Percentiles rank a stretch among this genome's conserved stretches.
phyloP scores from a whole-genome alignment of 2,888 invertebrate genomes.

The Onthophagus sagittarius region DNA sequence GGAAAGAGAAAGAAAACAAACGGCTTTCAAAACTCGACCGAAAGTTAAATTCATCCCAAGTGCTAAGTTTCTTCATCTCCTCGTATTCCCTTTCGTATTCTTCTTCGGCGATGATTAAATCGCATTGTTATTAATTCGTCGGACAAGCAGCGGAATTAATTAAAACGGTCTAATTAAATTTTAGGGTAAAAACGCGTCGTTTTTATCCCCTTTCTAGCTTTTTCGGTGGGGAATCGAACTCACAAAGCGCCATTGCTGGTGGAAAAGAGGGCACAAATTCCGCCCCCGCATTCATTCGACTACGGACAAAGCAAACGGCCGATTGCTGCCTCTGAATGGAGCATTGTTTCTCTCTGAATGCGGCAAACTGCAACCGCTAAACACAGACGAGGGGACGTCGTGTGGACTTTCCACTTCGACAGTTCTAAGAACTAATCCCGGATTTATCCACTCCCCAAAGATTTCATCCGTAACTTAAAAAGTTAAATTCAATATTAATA shows the following conservation, averaged over 20 bases:
- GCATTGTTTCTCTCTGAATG: background rate
- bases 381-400: background rate
- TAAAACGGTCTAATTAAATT: background rate
- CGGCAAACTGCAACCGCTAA: background rate
- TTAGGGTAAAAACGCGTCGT: background rate
- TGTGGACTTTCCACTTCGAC: background rate
- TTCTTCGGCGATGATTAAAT: background rate
- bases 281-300: background rate
- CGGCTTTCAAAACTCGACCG: background rate
- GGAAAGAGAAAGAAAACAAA: background rate
- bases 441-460: background rate
- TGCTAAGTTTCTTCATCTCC: background rate
- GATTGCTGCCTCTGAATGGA: background rate
- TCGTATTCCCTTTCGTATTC: background rate
- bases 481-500: too few relatives aligned
- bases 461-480: background rate
- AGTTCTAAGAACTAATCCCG: background rate
- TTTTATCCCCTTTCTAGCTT: background rate
- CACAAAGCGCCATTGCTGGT: background rate
- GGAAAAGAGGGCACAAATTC: background rate
- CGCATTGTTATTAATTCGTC: background rate
- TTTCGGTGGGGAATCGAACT: background rate
- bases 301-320: background rate
- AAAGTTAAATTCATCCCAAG: background rate
- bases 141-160: background rate